These are phyloP conservation scores for Aplochiton taeniatus DNA, from an alignment of 2,797 vertebrate genomes.

Conservation along the genomic window DNA sequence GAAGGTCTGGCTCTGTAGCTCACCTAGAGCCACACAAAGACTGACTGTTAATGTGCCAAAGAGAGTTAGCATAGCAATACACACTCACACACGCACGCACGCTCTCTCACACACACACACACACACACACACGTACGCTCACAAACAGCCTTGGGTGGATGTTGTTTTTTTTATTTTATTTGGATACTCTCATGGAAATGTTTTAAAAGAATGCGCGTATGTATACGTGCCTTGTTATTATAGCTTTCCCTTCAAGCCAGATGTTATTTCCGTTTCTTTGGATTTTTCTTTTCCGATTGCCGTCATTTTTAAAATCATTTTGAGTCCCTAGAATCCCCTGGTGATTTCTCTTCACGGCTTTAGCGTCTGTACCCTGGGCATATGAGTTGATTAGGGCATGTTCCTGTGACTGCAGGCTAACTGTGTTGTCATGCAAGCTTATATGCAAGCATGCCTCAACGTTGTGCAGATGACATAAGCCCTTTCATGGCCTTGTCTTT, in stretches of 20 bases:
- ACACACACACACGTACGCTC: background rate
- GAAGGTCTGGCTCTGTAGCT: conserved; percentile 3
- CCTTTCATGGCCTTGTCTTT: conserved; percentile 5
- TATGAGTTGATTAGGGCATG: conserved; percentile 64
- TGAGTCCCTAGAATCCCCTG: conserved; percentile 23
- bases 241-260: conserved; percentile 20
- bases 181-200: conserved; percentile 18
- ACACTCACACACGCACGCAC: background rate
- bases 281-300: conserved; percentile 13
- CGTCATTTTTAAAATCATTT: conserved; percentile 10
- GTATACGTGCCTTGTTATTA: conserved; percentile 16
- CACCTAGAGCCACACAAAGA: conserved; percentile 46
- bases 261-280: conserved; percentile 25
- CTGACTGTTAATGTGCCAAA: conserved; percentile 47
- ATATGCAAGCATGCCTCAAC: conserved; percentile 39
- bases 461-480: conserved; percentile 28
- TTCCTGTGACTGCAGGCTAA: conserved; percentile 47
- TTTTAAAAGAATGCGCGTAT: background rate
- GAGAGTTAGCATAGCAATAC: conserved; percentile 14
- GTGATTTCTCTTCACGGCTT: conserved; percentile 21
- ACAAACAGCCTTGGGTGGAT: background rate
- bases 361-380: conserved; percentile 31
- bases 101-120: too few species aligned
- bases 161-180: conserved; percentile 18
- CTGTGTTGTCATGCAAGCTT: conserved; percentile 48